Evolutionary conservation across 2,113 vertebrate genomes (phyloP), one percentile per base, ranked within the genome.

Genomic region (Otolemur garnettii): DNA sequence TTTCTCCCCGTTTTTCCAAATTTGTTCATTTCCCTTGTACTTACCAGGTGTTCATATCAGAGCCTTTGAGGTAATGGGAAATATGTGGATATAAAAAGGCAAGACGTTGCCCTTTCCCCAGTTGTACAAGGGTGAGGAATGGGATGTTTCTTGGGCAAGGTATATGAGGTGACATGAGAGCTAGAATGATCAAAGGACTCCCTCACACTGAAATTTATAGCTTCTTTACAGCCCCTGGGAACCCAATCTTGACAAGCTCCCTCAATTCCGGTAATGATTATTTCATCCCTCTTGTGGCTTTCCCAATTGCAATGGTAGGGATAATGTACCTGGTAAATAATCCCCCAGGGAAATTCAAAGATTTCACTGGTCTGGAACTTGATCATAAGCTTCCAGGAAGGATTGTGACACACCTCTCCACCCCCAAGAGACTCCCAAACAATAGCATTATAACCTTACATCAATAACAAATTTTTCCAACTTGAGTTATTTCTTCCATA

Each of bases 1-100:
- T 81, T 60, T 87, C n/a, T 80, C 14, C 2, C 45, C 26, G 12
- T 57, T 59, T 80, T 68, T 93, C 26, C 68, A 72, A 38, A 50
- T 42, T 45, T 90, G 5, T 28, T 82, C n/a, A 60, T 38, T 35
- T 50, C 14, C n/a, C 19, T 62, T 3, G 4, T 9, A 93, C 96
- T 96, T 91, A 94, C 94, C 83, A 87, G 72, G 82, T 45, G 15
- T 62, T 86, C 28, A 35, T 45, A n/a, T 42, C 19, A 87, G 62
- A 35, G 24, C 12, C 59, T 66, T 60, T 79, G 66, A 30, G 28
- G 42, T 79, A 72, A 97, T 22, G 35, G 57, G 33, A 68, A 45
- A 88, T 75, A 50, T 50, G 45, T 50, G 45, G 45, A 10, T 50
- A 42, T 7, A n/a, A 62, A 78, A 81, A 42, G 50, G 10, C 3